These are phyloP conservation scores for Phalacrocorax aristotelis DNA, from an alignment of 2,113 vertebrate genomes.

Conservation along the genomic window DNA sequence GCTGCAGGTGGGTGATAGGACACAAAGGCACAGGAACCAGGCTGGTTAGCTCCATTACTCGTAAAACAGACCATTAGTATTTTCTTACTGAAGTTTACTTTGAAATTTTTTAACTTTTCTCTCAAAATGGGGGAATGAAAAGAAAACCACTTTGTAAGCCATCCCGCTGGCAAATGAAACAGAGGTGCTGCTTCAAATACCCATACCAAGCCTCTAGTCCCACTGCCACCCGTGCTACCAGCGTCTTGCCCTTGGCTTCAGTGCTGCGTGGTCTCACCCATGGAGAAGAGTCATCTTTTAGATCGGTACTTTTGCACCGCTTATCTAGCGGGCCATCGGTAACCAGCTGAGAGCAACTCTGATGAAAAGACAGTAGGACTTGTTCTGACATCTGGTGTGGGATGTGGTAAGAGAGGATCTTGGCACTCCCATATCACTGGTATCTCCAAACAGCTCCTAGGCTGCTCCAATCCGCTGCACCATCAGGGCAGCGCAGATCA, in stretches of 20 bases:
- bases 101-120: not conserved
- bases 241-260: not conserved
- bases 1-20: not conserved
- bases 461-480: not conserved
- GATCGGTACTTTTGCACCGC: not conserved
- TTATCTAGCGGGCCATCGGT: not conserved
- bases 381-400: not conserved
- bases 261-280: not conserved
- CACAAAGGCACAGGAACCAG: not conserved
- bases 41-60: not conserved
- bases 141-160: not conserved
- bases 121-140: not conserved
- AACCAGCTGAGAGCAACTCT: not conserved
- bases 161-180: not conserved
- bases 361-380: not conserved
- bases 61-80: not conserved
- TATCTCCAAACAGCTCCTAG: not conserved
- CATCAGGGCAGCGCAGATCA: not conserved
- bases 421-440: accelerated
- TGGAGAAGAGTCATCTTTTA: not conserved
- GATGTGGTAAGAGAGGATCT: not conserved
- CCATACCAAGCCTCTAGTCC: not conserved
- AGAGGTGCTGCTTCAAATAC: not conserved
- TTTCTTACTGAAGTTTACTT: not conserved
- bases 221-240: not conserved